Conservation (phyloP, 2,888 invertebrate species). For the Oxyscelio sp. region DNA sequence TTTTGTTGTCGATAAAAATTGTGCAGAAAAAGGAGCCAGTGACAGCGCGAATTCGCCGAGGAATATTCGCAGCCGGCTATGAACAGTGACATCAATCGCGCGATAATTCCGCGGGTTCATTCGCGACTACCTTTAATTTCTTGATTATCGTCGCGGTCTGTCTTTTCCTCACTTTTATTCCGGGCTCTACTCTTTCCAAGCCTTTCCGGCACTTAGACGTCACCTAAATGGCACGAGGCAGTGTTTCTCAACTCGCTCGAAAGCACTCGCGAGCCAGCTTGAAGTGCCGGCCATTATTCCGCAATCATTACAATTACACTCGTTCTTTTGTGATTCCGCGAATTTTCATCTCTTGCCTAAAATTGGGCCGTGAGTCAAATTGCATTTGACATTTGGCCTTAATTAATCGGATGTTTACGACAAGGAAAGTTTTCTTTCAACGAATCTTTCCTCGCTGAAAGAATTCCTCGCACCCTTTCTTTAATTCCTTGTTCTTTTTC, state of each 20-base stretch:
- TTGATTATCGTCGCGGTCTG: constrained; percentile 48
- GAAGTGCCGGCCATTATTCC: constrained; percentile 51
- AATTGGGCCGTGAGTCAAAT: no score
- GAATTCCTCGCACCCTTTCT: no score
- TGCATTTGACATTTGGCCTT: no score
- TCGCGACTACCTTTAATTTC: constrained; percentile 48
- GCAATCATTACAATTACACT: constrained; percentile 62
- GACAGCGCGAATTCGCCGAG: neutral
- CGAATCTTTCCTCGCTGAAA: no score
- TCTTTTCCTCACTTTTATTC: constrained; percentile 38
- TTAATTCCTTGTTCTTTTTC: no score
- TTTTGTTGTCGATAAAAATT: no score
- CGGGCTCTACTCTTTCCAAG: constrained; percentile 42
- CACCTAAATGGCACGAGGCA: constrained; percentile 58
- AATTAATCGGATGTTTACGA: no score
- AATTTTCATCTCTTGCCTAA: no score
- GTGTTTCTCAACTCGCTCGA: constrained; percentile 48
- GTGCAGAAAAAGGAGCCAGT: no score
- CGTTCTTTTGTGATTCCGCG: no score
- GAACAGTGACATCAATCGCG: neutral
- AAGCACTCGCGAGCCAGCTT: constrained; percentile 20
- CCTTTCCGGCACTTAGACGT: constrained; percentile 63
- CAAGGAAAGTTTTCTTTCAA: no score
- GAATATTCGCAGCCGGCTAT: neutral
- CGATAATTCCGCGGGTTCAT: constrained; percentile 18